Evolutionary conservation across 2,113 vertebrate genomes (phyloP).

Genomic region (Catharus minimus): DNA sequence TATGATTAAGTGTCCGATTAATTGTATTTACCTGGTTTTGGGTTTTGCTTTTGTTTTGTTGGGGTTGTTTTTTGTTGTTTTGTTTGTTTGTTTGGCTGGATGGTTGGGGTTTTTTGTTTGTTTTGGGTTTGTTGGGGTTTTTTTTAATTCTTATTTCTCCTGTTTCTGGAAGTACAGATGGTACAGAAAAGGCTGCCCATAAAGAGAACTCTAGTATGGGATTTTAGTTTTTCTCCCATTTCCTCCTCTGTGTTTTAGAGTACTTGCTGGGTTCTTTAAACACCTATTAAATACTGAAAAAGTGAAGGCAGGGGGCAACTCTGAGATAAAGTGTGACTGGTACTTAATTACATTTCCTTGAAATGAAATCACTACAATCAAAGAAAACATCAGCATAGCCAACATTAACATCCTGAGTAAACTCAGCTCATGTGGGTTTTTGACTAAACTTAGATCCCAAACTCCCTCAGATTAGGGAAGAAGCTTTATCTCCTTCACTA

Average conservation of each 20-base stretch:
- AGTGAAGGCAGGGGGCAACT: not conserved
- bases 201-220: not conserved
- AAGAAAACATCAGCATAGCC: not conserved
- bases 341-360: not conserved
- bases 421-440: not conserved
- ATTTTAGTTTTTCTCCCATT: not conserved
- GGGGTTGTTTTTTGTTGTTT: not conserved
- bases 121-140: not conserved
- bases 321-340: not conserved
- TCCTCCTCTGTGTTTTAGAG: not conserved
- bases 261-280: not conserved
- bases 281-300: not conserved
- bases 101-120: not conserved
- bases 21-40: not conserved
- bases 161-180: not conserved
- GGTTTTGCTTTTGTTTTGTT: not conserved
- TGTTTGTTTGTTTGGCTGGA: too few relatives aligned
- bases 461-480: not conserved
- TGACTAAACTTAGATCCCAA: not conserved
- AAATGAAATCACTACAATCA: not conserved
- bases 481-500: not conserved
- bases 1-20: not conserved
- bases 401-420: not conserved
- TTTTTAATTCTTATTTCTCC: not conserved
- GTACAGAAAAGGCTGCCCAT: not conserved